Conservation (phyloP, 2,797 vertebrate genomes). For the Euphonia xanthogaster region DNA sequence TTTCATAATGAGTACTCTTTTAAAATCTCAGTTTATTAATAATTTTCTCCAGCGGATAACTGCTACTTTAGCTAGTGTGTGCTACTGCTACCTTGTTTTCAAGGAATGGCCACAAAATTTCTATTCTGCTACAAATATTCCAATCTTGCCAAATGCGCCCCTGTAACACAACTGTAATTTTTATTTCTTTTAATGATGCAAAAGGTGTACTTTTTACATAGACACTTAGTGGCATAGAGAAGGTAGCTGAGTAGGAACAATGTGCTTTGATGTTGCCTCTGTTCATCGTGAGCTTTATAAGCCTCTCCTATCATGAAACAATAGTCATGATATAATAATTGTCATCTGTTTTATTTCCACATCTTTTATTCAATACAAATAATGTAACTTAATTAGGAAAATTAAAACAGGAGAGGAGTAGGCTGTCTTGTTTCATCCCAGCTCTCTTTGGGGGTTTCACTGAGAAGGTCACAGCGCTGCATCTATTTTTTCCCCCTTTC, state of each 20-base stretch:
- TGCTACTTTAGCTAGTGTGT: not conserved
- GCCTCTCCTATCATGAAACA: not conserved
- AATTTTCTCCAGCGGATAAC: not conserved
- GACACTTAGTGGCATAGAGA: not conserved
- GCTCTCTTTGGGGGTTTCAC: not conserved
- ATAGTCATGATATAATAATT: not conserved
- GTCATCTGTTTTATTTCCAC: not conserved
- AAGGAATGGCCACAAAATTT: not conserved
- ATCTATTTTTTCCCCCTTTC: not conserved
- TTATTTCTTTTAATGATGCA: not conserved
- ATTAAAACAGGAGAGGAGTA: not conserved
- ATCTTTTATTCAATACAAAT: not conserved
- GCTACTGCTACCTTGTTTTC: not conserved
- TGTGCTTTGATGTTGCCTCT: not conserved
- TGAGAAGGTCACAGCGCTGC: not conserved
- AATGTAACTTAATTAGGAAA: not conserved
- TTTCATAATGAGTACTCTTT: not conserved
- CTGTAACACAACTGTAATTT: not conserved
- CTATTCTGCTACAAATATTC: not conserved
- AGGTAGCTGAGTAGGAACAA: not conserved
- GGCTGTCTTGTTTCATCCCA: not conserved
- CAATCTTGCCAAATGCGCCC: not conserved
- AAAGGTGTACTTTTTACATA: not conserved
- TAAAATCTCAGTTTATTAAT: not conserved
- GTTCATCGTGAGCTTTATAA: not conserved